Base-by-base conservation (phyloP, 2,888 invertebrate genomes). In the Caenorhabditis sp. region DNA sequence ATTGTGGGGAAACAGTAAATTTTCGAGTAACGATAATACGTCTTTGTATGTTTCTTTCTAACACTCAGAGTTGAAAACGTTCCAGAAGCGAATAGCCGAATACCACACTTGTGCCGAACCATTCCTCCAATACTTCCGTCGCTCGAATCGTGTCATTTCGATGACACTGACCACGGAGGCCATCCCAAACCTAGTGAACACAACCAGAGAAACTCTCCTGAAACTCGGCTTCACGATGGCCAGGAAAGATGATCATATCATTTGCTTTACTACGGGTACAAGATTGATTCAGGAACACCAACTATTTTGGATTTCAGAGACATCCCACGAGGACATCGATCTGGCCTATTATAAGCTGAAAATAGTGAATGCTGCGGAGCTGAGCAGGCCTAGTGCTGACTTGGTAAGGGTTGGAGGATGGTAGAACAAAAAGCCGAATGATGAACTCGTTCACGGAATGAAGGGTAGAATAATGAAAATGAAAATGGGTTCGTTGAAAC, bases 61-160 rank as follows among this genome's bases (percentile, higher is more conserved):
- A n/a, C n/a, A n/a, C n/a, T n/a, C n/a, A n/a, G n/a, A n/a, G n/a
- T n/a, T n/a, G n/a, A n/a, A n/a, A n/a, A n/a, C n/a, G n/a, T 77
- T 89, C 75, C 73, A 91, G 91, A 89, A 88, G 80, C 79, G 92
- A 28, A 76, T 90, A 16, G 90, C 91, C 28, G 82, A 86, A 31
- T 92, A 88, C 76, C 88, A 90, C 61, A 80, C 81, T 31, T 88
- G 90, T 64, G 85, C 91, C n/a, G 83, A 86, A 22, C 89, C 91
- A 26, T 92, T 92, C 64, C 73, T 92, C 28, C 61, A 75, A 26
- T 92, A 91, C 70, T 92, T 92, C 80, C 82, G 85, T 1, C 79
- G 85, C 41, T 83, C 88, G 4, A 75, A 87, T 49, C 72, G 92
- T n/a, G 81, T 91, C 5, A 86, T 90, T 19, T 73, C 63, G 19